Base-by-base conservation (phyloP, 2,888 invertebrate genomes). In the Amphipoea oculea region DNA sequence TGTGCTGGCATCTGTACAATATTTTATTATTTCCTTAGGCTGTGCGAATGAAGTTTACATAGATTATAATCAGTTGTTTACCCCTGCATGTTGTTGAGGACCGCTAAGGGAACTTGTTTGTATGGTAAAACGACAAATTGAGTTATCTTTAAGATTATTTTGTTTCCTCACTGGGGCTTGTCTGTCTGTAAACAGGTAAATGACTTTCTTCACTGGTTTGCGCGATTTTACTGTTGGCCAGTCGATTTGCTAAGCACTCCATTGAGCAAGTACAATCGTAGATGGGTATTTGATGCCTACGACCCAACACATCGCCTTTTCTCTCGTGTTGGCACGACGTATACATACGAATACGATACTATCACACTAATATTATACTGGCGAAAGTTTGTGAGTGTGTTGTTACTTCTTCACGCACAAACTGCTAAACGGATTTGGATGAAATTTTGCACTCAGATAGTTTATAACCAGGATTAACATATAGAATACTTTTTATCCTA, bases 31-130 rank as follows among this genome's bases (percentile, higher is more conserved):
- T 73, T 73, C 45, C 83, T n/a, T 63, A 67, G 51, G 70, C 78
- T 60, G 17, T 57, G 63, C 83, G 78, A 86, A 79, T 84, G 79
- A 65, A 42, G 66, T 79, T 14, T 65, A 57, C 68, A 66, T 54
- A 76, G 85, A 85, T 87, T 7, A 45, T 65, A 57, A 87, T 85
- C 85, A 84, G 60, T 84, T 85, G 76, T 81, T 85, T 80, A 74
- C 84, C 40, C 42, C 36, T 57, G 23, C 45, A 57, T 70, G 65
- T 40, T 36, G 57, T 66, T 63, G 36, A 36, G 48, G 42, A 60
- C 65, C 62, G 11, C 17, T 63, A 71, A 70, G 20, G 60, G 62
- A 72, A 87, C 85, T 71, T 48, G 87, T 87, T 79, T 62, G 36
- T 23, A 57, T 62, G 57, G n/a, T 68, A 14, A 65, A 65, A 14